Evolutionary conservation across 2,888 invertebrate species (phyloP), one percentile per base, ranked within the genome.

Genomic region (Seira musarum): DNA sequence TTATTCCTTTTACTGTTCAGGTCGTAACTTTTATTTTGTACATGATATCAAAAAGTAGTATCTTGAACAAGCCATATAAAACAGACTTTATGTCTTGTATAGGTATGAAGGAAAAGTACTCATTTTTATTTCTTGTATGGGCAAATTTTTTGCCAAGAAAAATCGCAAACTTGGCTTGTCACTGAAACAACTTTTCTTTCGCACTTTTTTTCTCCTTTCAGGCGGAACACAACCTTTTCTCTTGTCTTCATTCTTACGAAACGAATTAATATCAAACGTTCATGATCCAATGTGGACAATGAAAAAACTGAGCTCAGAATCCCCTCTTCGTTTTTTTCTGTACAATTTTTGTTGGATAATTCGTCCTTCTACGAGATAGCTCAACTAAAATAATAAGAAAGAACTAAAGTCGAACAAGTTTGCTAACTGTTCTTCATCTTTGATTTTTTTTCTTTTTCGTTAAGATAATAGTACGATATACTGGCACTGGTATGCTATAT

Each of bases 101-200:
- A 40, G 40, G 40, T 40, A 8, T 40, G 40, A 8, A 40, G 40
- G 40, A 40, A 40, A 8, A 40, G 40, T 13, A 40, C 6, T 8
- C n/a, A n/a, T n/a, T n/a, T n/a, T n/a, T n/a, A n/a, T n/a, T n/a
- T n/a, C n/a, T 8, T 40, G 40, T 40, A 40, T 40, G 40, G 13
- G 13, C 5, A 13, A 8, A 13, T 13, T 40, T 74, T 76, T 68
- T 76, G 68, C 68, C 75, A 76, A 76, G 66, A 74, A 65, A 75
- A 76, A 76, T 76, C 75, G 49, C 70, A 77, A 70, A 77, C 70
- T 77, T 77, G 77, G 70, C 77, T 76, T 76, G 76, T 76, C 76
- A 76, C 76, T 66, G 40, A 40, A 40, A 40, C 40, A 75, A 63
- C 17, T 69, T 68, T 76, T 76, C 24, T 53, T 53, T 25, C 19